A percentile compares a stretch with the other conserved stretches of the same genome.
Evolutionary conservation across 2,888 invertebrate species (phyloP).

Genomic region (Latheticus oryzae): DNA sequence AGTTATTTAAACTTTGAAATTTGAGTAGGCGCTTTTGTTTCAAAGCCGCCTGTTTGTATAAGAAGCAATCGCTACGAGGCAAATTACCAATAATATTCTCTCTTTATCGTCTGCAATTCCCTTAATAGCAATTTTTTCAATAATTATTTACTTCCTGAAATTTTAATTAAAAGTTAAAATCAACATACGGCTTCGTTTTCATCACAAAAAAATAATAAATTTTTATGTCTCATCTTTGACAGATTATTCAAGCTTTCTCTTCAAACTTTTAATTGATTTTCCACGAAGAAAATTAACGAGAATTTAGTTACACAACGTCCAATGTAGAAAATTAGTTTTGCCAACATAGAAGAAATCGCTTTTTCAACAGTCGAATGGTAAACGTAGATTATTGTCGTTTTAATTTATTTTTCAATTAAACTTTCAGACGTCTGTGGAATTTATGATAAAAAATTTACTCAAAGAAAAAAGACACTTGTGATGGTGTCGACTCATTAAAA

Average conservation of each 20-base stretch:
- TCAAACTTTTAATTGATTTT: slow-evolving; percentile 33
- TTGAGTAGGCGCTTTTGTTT: too few species aligned
- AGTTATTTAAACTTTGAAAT: too few species aligned
- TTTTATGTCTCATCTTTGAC: slow-evolving; percentile 12
- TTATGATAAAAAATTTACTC: too few species aligned
- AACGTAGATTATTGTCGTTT: slow-evolving; percentile 12
- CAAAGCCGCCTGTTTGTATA: too few species aligned
- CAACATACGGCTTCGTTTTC: slow-evolving; percentile 3
- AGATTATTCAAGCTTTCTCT: slow-evolving; percentile 22
- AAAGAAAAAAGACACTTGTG: slow-evolving; percentile 4
- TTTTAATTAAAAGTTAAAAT: slow-evolving; percentile 10
- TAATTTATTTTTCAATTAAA: slow-evolving; percentile 28
- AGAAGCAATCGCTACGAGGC: too few species aligned
- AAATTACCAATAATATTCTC: too few species aligned
- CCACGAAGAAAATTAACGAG: slow-evolving; percentile 28
- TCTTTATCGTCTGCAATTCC: too few species aligned
- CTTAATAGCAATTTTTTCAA: too few species aligned
- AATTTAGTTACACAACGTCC: slow-evolving; percentile 13
- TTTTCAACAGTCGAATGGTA: background rate
- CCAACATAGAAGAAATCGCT: too few species aligned
- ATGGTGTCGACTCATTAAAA: slow-evolving; percentile 33
- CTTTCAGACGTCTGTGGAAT: too few species aligned
- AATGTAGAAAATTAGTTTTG: slow-evolving; percentile 16
- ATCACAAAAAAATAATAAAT: slow-evolving; percentile 1
- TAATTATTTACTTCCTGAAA: slow-evolving; percentile 4